phyloP scores from a whole-genome alignment of 2,888 invertebrate genomes.

The Troides helena region DNA sequence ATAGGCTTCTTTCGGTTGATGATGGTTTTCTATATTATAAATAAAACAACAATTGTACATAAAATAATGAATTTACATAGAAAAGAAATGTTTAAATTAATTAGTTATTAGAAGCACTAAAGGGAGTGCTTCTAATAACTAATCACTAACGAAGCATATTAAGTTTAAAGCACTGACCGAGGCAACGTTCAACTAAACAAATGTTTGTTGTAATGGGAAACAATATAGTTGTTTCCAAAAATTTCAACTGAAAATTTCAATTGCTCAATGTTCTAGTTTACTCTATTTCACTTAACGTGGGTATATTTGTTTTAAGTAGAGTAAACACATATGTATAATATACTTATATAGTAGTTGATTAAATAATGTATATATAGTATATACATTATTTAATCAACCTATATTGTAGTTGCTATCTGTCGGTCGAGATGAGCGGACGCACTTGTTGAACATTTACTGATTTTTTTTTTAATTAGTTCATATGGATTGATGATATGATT shows the following conservation, averaged over 20 bases:
- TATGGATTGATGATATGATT: too few species aligned
- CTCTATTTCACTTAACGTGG: neutral
- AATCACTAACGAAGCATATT: neutral
- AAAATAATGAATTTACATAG: neutral
- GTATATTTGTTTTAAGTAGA: neutral
- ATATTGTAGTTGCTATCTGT: too few species aligned
- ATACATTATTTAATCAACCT: too few species aligned
- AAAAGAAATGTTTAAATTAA: neutral
- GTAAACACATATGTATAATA: neutral
- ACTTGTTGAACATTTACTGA: too few species aligned
- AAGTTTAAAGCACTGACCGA: constrained; percentile 1
- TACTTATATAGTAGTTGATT: too few species aligned
- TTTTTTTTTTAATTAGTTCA: too few species aligned
- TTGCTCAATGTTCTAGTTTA: neutral
- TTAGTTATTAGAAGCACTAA: too few species aligned
- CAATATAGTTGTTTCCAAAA: constrained; percentile 16
- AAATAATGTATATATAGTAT: too few species aligned
- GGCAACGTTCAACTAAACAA: constrained; percentile 11
- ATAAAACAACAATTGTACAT: too few species aligned
- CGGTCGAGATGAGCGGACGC: too few species aligned
- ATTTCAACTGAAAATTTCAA: constrained; percentile 2
- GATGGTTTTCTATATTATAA: too few species aligned
- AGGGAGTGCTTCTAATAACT: constrained; percentile 10
- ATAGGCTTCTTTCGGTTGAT: too few species aligned
- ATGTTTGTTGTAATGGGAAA: constrained; percentile 20